A percentile compares a stretch with the other conserved stretches of the same genome.
These are phyloP conservation scores for Dascyllus trimaculatus DNA, from an alignment of 2,113 vertebrate genomes.

Conservation along the genomic window DNA sequence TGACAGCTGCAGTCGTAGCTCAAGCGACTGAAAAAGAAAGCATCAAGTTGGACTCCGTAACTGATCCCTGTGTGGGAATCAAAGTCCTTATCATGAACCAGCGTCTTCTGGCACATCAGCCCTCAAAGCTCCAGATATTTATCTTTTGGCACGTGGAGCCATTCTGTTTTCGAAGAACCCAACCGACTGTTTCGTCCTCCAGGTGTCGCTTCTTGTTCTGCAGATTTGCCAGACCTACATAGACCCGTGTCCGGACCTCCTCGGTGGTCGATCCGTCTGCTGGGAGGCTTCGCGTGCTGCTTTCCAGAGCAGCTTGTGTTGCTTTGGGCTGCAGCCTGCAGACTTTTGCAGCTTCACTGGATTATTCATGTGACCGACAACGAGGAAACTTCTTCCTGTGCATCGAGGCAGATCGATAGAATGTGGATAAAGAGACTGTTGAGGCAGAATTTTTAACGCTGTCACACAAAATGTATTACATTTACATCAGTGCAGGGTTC, in stretches of 20 bases:
- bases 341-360: slow-evolving; percentile 49
- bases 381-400: slow-evolving; percentile 11
- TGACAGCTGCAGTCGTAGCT: no score
- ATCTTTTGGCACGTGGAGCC: no score
- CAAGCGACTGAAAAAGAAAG: no score
- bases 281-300: slow-evolving; percentile 16
- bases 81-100: no score
- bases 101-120: no score
- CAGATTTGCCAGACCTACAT: slow-evolving; percentile 2
- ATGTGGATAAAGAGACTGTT: neutral
- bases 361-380: slow-evolving; percentile 59
- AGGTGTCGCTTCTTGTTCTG: neutral
- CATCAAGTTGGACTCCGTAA: no score
- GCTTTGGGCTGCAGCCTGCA: slow-evolving; percentile 51
- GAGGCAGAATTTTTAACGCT: neutral
- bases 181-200: no score
- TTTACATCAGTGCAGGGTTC: no score
- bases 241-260: neutral
- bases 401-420: slow-evolving; percentile 15
- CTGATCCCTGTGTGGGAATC: no score
- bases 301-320: slow-evolving; percentile 50
- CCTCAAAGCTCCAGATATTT: no score
- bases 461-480: no score
- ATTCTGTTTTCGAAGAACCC: no score
- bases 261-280: neutral